A percentile compares a stretch with the other conserved stretches of the same genome.
Conservation (phyloP, 2,888 invertebrate species). For the Tridacna gigas region DNA sequence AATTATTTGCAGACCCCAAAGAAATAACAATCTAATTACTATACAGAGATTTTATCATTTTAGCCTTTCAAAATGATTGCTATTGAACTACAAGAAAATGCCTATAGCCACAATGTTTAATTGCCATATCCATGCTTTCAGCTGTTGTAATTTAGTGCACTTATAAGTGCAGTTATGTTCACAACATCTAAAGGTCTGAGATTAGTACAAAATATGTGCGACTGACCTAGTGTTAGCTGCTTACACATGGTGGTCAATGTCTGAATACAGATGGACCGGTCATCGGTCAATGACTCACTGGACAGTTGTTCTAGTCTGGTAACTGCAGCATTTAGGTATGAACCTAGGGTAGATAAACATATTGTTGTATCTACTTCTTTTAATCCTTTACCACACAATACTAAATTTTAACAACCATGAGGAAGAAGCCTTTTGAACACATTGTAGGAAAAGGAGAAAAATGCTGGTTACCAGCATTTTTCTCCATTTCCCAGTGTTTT, state of each 20-base stretch:
- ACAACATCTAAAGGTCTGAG: neutral
- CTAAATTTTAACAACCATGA: neutral
- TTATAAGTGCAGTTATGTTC: neutral
- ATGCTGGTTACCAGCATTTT: neutral
- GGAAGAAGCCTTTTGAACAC: neutral
- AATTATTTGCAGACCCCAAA: no score
- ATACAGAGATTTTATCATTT: no score
- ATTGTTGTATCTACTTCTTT: neutral
- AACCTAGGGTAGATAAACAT: slow-evolving; percentile 20
- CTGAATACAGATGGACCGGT: slow-evolving; percentile 23
- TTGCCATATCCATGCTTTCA: neutral
- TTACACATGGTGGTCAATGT: slow-evolving; percentile 34
- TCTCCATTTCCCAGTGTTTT: neutral
- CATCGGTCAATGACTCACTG: slow-evolving; percentile 21
- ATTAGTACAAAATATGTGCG: neutral
- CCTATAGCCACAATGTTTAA: neutral
- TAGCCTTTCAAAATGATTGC: no score
- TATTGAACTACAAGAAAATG: no score
- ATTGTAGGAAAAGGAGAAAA: neutral
- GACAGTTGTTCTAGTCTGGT: slow-evolving; percentile 32
- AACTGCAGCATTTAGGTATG: slow-evolving; percentile 33
- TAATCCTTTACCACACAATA: neutral
- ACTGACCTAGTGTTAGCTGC: slow-evolving; percentile 35
- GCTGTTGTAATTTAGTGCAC: neutral
- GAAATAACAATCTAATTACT: no score